Conservation (phyloP, 2,113 vertebrate species). For the Hystrix brachyura region DNA sequence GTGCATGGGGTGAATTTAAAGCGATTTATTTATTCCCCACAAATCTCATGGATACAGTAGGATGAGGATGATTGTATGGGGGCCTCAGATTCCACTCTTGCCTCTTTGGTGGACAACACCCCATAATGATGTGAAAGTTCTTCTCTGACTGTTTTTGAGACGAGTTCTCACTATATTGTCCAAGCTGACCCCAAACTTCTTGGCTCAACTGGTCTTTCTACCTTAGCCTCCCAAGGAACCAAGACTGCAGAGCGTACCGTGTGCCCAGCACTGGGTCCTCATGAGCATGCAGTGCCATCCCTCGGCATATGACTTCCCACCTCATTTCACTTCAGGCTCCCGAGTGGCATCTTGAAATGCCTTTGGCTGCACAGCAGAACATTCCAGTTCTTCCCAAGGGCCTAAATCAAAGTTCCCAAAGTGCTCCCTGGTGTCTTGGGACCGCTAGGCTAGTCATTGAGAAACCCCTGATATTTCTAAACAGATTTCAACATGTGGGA, state of each 20-base stretch:
- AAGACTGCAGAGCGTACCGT: not conserved
- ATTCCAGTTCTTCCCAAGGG: constrained; percentile 65
- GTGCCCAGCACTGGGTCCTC: not conserved
- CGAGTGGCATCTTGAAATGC: constrained; percentile 66
- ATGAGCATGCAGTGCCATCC: not conserved
- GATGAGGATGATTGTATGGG: not conserved
- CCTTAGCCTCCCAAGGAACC: not conserved
- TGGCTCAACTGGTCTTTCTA: not conserved
- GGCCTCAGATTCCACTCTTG: not conserved
- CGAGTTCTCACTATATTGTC: not conserved
- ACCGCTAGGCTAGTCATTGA: not conserved
- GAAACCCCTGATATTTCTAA: not conserved
- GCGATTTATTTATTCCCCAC: too few relatives aligned
- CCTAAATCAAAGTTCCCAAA: not conserved
- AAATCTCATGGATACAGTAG: not conserved
- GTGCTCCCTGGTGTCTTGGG: not conserved
- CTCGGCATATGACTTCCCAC: not conserved
- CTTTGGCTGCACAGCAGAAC: constrained; percentile 25
- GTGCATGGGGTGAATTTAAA: not conserved
- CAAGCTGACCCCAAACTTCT: not conserved
- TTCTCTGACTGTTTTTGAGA: not conserved
- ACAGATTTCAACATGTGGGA: not conserved
- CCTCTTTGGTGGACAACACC: not conserved
- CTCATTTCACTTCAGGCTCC: not conserved
- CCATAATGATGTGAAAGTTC: not conserved